Evolutionary conservation across 1,140 invertebrate genomes (phyloP).

Genomic region (Tetramorium alpestre): DNA sequence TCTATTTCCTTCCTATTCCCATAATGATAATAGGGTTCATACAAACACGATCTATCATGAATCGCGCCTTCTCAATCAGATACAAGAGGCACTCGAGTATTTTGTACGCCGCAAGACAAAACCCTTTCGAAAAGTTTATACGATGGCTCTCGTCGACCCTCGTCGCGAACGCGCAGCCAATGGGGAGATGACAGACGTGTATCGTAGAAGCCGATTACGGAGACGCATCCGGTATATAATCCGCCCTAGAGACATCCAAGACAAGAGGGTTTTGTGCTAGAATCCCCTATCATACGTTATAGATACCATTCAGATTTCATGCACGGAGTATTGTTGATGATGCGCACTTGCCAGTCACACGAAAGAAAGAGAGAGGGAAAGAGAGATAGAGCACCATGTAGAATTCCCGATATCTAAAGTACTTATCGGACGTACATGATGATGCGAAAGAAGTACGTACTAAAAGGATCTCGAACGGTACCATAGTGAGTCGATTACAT

Average conservation of each 20-base stretch:
- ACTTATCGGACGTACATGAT: slow-evolving; percentile 38
- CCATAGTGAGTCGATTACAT: background rate
- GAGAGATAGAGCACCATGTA: background rate
- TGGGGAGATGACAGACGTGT: slow-evolving; percentile 17
- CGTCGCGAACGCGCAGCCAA: slow-evolving; percentile 9
- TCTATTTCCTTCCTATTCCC: background rate
- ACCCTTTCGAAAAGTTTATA: slow-evolving; percentile 52
- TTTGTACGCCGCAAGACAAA: slow-evolving; percentile 49
- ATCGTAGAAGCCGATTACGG: slow-evolving; percentile 41
- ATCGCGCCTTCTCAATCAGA: slow-evolving; percentile 31
- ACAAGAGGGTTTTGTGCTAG: slow-evolving; percentile 52
- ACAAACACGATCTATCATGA: background rate
- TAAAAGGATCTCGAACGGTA: slow-evolving; percentile 33
- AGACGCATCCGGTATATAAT: slow-evolving; percentile 49
- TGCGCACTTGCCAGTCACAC: slow-evolving; percentile 31
- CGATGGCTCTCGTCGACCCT: slow-evolving; percentile 26
- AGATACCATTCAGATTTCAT: slow-evolving; percentile 54
- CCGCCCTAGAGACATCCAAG: slow-evolving; percentile 38
- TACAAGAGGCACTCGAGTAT: slow-evolving; percentile 46
- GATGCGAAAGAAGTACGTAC: slow-evolving; percentile 17
- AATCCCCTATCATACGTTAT: slow-evolving; percentile 14
- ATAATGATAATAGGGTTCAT: background rate
- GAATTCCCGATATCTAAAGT: slow-evolving; percentile 46
- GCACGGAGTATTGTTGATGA: slow-evolving; percentile 40
- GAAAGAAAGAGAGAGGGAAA: background rate